Base-by-base conservation (phyloP, 2,113 vertebrate species). In the Microtus richardsoni region DNA sequence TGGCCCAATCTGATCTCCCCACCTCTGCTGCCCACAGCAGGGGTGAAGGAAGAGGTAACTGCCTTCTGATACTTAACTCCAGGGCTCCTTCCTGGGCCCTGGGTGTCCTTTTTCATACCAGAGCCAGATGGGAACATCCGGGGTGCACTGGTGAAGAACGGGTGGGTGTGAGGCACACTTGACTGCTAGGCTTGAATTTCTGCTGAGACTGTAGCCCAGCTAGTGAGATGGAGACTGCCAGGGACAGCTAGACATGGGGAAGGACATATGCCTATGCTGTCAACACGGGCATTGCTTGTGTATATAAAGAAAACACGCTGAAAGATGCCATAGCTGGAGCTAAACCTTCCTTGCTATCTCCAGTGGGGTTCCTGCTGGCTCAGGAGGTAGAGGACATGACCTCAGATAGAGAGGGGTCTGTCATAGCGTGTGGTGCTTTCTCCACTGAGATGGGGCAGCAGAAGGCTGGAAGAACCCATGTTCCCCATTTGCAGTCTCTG, bases 1-100 rank as follows among this genome's bases (percentile, higher is more conserved):
- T 33, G 54, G 33, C 78, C 33, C 3, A 58, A 33, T 3, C 44
- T 54, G 54, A 9, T 41, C 54, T 14, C 24, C 33, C 47, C 28
- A 5, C 33, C 5, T 4, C 4, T 1, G 0, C 79, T 17, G 4
- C 36, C 0, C 2, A 7, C 0, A 4, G 2, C 28, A 82, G 70
- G 26, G 9, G 3, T 44, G 4, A 30, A 2, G 75, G 21, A 36
- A 30, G 0, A 0, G 14, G 36, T 2, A 33, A 33, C 26, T 78
- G 24, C 19, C 60, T 49, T 75, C 70, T 3, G 5, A 6, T 7
- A 10, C 7, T 16, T 41, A 19, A 24, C 4, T 22, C 54, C 1
- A 4, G 36, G 16, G 30, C 70, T 73, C 71, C 12, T 19, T 24
- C 39, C 22, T 41, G 14, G 33, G 24, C 64, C 60, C 52, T 36